Evolutionary conservation across 2,888 invertebrate species (phyloP).

Genomic region (Allolobophora icterica): DNA sequence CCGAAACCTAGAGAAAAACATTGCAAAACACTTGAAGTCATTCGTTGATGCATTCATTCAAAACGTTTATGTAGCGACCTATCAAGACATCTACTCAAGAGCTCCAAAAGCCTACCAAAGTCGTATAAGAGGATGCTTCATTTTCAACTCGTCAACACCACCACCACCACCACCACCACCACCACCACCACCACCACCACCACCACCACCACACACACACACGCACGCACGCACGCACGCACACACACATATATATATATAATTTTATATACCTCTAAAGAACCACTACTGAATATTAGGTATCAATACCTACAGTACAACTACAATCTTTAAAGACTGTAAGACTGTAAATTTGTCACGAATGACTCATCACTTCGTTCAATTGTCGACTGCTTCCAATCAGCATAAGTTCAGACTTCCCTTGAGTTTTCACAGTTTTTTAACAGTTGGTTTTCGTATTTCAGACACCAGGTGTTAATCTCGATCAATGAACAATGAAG

Average conservation of each 20-base stretch:
- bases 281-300: too few species aligned
- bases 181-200: not conserved
- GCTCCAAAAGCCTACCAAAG: not conserved
- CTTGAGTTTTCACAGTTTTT: not conserved
- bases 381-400: not conserved
- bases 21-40: not conserved
- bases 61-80: not conserved
- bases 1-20: constrained; percentile 42
- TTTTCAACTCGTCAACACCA: not conserved
- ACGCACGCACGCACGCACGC: too few species aligned
- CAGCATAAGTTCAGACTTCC: not conserved
- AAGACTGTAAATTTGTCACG: too few species aligned
- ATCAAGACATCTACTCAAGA: not conserved
- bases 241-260: too few species aligned
- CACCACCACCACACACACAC: too few species aligned
- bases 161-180: not conserved
- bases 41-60: not conserved
- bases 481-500: constrained; percentile 1
- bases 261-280: too few species aligned
- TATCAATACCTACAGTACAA: not conserved
- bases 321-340: not conserved
- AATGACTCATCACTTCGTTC: not conserved
- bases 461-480: not conserved
- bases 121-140: not conserved
- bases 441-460: not conserved